Conservation (phyloP, 2,113 vertebrate genomes). For the Haemorhous mexicanus region DNA sequence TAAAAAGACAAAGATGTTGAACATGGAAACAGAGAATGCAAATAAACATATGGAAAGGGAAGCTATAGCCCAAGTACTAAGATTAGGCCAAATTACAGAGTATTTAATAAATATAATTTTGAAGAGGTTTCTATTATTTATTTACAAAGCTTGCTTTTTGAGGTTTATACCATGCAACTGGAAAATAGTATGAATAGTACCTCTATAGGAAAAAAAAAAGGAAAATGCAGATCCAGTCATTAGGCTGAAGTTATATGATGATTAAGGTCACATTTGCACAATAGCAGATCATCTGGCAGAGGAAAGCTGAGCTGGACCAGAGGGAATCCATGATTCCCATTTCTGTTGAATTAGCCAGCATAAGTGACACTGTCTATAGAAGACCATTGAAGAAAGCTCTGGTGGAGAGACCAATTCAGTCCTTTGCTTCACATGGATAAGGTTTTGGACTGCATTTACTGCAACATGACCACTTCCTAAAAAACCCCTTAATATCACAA, state of each 20-base stretch:
- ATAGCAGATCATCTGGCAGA: neutral
- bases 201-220: neutral
- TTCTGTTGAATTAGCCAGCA: neutral
- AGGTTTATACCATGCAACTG: neutral
- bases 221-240: neutral
- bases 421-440: neutral
- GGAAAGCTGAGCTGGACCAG: neutral
- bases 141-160: neutral
- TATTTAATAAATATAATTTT: neutral
- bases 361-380: neutral
- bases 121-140: neutral
- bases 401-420: neutral
- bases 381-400: neutral
- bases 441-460: neutral
- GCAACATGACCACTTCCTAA: neutral
- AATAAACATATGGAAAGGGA: neutral
- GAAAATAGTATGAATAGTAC: neutral
- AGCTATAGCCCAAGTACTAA: neutral
- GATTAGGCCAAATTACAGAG: neutral
- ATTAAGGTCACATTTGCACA: neutral
- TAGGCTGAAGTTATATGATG: neutral
- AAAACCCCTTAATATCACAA: neutral
- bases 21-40: neutral
- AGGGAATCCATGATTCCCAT: neutral
- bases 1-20: neutral